Percentiles rank a stretch among this genome's conserved stretches.
These are phyloP conservation scores for Anastatus disparis DNA, from an alignment of 1,140 invertebrate genomes.

Conservation along the genomic window DNA sequence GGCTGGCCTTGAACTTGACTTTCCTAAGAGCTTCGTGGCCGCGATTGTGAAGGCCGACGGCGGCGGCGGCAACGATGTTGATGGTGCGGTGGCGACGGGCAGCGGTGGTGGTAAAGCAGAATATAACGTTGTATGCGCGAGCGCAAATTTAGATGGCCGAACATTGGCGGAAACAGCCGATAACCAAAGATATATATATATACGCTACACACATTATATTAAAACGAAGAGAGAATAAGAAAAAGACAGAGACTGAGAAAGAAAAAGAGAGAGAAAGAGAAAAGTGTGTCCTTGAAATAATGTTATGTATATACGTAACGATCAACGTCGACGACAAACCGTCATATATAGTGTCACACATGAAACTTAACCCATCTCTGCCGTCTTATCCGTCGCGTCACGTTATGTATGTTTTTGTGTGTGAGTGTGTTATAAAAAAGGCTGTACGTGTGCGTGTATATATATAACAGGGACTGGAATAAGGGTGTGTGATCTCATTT, in stretches of 20 bases:
- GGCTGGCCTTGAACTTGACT: conserved; percentile 60
- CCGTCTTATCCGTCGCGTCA: no score
- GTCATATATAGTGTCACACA: no score
- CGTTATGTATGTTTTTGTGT: no score
- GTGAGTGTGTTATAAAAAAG: no score
- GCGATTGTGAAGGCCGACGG: conserved; percentile 53
- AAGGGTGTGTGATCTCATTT: no score
- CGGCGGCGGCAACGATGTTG: not conserved
- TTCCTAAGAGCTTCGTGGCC: conserved; percentile 50
- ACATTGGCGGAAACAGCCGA: conserved; percentile 56
- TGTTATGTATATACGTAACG: not conserved
- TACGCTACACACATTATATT: not conserved
- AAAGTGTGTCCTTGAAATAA: not conserved
- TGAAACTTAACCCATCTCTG: no score
- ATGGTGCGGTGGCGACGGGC: no score
- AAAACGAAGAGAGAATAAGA: not conserved
- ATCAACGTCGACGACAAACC: no score
- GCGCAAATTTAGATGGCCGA: conserved; percentile 46
- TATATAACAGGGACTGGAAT: no score
- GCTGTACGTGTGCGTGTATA: no score
- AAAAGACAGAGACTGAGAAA: not conserved
- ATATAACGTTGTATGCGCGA: no score
- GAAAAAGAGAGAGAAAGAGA: not conserved
- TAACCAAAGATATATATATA: conserved; percentile 26
- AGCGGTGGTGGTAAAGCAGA: no score